These are phyloP conservation scores for Saccostrea echinata DNA, from an alignment of 1,140 invertebrate genomes.

Conservation along the genomic window DNA sequence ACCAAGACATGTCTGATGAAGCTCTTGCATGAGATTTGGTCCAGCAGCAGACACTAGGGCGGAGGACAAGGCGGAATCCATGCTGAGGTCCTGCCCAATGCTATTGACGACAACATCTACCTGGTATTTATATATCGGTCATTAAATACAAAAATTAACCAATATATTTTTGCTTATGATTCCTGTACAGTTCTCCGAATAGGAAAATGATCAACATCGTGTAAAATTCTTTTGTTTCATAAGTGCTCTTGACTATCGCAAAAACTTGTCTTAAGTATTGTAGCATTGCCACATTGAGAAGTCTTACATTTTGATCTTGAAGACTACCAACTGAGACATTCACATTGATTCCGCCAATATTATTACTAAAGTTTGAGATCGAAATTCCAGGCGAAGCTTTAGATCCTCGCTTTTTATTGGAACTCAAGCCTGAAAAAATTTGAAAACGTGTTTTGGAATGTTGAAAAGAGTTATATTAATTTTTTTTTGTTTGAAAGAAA, in stretches of 20 bases:
- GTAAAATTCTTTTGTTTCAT: too few species aligned
- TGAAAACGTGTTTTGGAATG: too few species aligned
- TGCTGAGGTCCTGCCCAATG: neutral
- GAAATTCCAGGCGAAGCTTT: neutral
- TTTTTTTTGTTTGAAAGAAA: too few species aligned
- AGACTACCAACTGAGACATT: neutral
- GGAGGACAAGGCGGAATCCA: neutral
- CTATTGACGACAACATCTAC: neutral
- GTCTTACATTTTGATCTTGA: neutral
- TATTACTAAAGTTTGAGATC: neutral
- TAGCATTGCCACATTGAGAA: neutral
- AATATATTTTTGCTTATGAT: too few species aligned
- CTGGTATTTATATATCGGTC: neutral
- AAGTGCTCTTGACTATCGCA: too few species aligned
- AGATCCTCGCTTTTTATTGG: too few species aligned
- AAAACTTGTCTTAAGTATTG: too few species aligned
- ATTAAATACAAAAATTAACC: too few species aligned
- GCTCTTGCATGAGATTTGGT: neutral
- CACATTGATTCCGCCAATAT: neutral
- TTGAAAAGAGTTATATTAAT: too few species aligned
- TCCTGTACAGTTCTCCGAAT: too few species aligned
- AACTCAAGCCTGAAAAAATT: too few species aligned
- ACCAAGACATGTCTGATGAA: neutral
- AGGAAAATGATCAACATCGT: too few species aligned
- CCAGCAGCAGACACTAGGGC: neutral